A percentile compares a stretch with the other conserved stretches of the same genome.
Conservation (phyloP, 2,113 vertebrate species). For the Corythornis madagascariensis region DNA sequence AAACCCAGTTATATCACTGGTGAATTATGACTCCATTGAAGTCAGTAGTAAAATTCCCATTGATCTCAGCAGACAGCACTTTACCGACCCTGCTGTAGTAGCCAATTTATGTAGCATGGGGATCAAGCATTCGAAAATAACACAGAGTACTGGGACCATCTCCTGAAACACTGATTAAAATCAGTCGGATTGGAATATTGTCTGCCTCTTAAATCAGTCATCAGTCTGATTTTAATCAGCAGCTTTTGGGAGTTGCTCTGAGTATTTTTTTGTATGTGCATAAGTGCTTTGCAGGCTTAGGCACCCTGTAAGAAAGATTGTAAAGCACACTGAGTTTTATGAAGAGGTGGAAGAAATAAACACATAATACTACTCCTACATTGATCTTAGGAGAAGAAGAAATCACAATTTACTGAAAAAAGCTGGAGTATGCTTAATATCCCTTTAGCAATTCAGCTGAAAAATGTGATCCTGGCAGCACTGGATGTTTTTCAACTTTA, state of each 20-base stretch:
- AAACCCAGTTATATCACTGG: neutral
- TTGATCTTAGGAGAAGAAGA: neutral
- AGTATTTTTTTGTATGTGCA: fast-evolving
- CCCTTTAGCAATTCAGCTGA: neutral
- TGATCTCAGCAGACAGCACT: neutral
- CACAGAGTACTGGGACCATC: neutral
- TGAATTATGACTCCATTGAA: neutral
- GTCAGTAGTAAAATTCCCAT: neutral
- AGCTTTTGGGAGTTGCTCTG: neutral
- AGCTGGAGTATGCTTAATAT: neutral
- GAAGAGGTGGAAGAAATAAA: neutral
- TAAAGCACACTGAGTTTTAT: neutral
- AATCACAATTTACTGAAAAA: neutral
- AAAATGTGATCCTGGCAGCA: constrained; percentile 32
- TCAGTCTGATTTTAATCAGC: constrained; percentile 22
- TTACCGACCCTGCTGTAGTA: neutral
- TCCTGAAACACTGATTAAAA: constrained; percentile 31
- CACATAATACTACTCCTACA: neutral
- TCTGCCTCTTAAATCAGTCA: constrained; percentile 25
- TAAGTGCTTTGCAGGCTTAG: neutral
- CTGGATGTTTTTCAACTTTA: neutral
- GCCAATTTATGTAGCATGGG: neutral
- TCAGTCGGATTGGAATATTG: neutral
- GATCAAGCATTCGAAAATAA: neutral
- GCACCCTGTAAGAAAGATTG: neutral